These are phyloP conservation scores for Mustela lutreola DNA, from an alignment of 2,113 vertebrate species.

Conservation along the genomic window DNA sequence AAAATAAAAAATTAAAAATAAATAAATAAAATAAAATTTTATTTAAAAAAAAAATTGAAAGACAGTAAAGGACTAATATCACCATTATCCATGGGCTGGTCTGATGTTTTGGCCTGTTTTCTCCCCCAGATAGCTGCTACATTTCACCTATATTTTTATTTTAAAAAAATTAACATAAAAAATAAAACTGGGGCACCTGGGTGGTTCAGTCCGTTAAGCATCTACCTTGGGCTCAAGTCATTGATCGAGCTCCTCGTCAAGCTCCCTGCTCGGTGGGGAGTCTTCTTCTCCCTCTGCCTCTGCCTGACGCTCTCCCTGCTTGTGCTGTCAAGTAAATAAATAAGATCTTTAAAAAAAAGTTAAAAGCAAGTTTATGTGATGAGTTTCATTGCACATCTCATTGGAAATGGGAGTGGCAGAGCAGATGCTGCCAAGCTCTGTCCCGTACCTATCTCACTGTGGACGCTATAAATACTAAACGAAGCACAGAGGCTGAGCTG, in stretches of 20 bases:
- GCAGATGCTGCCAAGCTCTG: background rate
- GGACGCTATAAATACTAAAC: background rate
- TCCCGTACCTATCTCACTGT: background rate
- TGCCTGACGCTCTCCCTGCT: no score
- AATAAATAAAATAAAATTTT: no score
- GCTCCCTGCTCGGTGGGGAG: no score
- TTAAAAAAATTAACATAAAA: background rate
- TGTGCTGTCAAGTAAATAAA: no score
- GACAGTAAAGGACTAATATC: background rate
- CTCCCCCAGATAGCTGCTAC: background rate
- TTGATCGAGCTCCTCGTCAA: no score
- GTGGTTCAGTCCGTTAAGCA: no score
- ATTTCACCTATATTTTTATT: background rate
- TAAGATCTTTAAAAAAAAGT: background rate
- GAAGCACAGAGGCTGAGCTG: background rate
- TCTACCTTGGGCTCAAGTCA: no score
- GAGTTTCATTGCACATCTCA: background rate
- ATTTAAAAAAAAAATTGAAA: background rate
- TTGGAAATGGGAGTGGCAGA: background rate
- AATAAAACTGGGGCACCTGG: background rate
- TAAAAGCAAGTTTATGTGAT: background rate
- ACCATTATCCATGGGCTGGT: background rate
- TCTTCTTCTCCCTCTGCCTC: no score
- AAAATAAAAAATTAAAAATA: no score
- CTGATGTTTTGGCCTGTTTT: background rate